Conservation (phyloP, 1,140 invertebrate species). For the Ceratina calcarata region DNA sequence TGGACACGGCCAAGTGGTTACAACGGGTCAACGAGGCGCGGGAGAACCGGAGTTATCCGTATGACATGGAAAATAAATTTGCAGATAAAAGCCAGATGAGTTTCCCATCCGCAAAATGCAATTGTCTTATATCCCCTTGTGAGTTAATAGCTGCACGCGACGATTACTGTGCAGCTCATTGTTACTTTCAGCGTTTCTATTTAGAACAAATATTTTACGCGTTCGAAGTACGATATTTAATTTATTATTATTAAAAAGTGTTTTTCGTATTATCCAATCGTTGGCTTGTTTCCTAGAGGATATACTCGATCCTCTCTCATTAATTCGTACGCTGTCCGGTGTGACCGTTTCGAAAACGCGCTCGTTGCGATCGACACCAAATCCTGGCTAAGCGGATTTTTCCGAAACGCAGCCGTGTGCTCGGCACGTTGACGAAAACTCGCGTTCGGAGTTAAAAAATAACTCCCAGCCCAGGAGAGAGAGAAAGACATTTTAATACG, state of each 20-base stretch:
- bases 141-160: no score
- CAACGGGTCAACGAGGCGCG: constrained; percentile 9
- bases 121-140: no score
- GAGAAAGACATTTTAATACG: constrained; percentile 17
- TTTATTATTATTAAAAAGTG: no score
- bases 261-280: not conserved
- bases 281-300: not conserved
- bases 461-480: not conserved
- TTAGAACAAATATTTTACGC: no score
- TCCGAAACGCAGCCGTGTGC: not conserved
- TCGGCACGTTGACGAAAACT: not conserved
- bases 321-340: not conserved
- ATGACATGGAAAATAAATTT: constrained; percentile 29
- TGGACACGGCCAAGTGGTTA: constrained; percentile 38
- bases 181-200: no score
- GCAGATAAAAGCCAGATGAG: not conserved
- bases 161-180: no score
- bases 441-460: not conserved
- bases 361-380: not conserved
- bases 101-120: not conserved
- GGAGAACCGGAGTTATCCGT: not conserved
- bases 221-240: no score
- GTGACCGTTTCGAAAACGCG: not conserved
- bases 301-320: not conserved
- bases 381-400: constrained; percentile 22